Percentiles rank a stretch among this genome's conserved stretches.
Evolutionary conservation across 2,113 vertebrate species (phyloP).

Genomic region (Callipepla californica): DNA sequence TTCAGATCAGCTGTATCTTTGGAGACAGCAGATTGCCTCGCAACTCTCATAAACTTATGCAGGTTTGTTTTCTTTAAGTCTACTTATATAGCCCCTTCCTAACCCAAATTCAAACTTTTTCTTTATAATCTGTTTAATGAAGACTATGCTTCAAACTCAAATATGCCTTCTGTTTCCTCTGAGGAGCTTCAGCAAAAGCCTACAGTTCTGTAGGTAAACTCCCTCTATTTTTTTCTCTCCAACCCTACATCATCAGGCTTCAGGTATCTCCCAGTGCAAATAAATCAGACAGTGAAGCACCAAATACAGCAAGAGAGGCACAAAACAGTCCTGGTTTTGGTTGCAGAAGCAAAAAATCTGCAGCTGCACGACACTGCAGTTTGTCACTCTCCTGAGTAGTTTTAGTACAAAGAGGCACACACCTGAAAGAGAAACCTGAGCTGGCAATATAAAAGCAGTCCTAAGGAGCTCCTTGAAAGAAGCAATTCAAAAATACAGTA

Average conservation of each 20-base stretch:
- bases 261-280: background rate
- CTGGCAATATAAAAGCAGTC: background rate
- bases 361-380: background rate
- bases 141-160: background rate
- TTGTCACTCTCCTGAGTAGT: slow-evolving; percentile 22
- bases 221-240: background rate
- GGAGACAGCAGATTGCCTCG: background rate
- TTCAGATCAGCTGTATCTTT: background rate
- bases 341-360: slow-evolving; percentile 31
- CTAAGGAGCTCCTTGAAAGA: background rate
- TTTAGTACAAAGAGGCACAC: background rate
- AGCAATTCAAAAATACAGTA: background rate
- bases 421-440: background rate
- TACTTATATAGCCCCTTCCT: background rate
- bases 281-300: background rate
- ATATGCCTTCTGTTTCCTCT: background rate
- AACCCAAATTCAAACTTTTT: background rate
- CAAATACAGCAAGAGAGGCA: background rate
- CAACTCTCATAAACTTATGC: background rate
- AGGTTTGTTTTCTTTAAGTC: background rate
- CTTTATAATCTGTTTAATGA: background rate
- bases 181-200: background rate
- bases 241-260: background rate
- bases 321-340: background rate
- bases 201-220: background rate